phyloP scores from a whole-genome alignment of 2,113 vertebrate species.

The Ciconia stormi region DNA sequence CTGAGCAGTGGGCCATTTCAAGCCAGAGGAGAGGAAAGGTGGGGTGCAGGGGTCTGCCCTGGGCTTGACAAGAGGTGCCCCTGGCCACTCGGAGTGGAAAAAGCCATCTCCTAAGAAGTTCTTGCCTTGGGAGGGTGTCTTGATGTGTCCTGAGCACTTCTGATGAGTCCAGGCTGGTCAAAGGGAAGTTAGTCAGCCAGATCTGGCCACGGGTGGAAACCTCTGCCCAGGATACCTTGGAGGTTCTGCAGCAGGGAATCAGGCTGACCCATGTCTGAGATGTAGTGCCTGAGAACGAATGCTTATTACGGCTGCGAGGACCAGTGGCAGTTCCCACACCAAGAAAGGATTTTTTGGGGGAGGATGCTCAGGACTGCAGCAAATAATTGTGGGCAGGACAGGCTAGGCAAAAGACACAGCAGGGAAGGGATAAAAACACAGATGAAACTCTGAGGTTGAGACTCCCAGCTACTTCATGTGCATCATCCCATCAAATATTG shows the following conservation, averaged over 20 bases:
- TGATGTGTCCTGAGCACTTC: neutral
- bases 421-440: neutral
- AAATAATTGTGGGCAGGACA: no score
- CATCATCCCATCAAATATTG: slow-evolving; percentile 8
- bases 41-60: neutral
- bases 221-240: neutral
- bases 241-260: neutral
- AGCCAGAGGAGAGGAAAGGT: neutral
- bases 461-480: neutral
- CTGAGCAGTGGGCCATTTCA: neutral
- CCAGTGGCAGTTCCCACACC: neutral
- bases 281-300: neutral
- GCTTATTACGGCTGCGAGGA: neutral
- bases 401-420: neutral
- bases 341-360: neutral
- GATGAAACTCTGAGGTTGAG: neutral
- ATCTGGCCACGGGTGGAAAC: neutral
- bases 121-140: neutral
- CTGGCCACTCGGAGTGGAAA: neutral
- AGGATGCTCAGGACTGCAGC: neutral
- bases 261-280: neutral
- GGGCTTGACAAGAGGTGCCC: neutral
- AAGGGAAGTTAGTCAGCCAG: neutral
- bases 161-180: neutral
- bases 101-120: neutral